Evolutionary conservation across 2,888 invertebrate species (phyloP).

Genomic region (Ophion costatus): DNA sequence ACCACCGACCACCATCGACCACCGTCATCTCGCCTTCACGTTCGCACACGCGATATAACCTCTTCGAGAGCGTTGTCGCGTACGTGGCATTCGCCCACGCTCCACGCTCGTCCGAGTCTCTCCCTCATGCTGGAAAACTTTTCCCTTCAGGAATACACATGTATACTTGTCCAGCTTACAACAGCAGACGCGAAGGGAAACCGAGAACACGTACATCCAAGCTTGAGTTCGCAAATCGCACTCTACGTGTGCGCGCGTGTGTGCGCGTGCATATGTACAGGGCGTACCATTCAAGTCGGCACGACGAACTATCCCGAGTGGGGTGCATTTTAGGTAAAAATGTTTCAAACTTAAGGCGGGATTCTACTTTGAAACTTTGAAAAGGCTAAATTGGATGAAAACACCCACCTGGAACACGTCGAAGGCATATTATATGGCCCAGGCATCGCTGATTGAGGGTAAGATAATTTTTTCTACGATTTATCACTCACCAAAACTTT

Average conservation of each 20-base stretch:
- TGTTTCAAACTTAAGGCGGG: too few species aligned
- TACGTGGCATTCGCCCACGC: conserved; percentile 32
- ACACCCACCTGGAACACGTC: too few species aligned
- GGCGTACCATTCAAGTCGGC: too few species aligned
- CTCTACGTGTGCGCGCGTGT: neutral
- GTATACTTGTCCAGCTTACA: conserved; percentile 1
- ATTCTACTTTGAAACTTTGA: too few species aligned
- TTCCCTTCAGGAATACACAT: conserved; percentile 44
- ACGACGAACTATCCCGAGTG: too few species aligned
- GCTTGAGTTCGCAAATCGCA: conserved; percentile 24
- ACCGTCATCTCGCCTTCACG: conserved; percentile 17
- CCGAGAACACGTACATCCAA: conserved; percentile 58
- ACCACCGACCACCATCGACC: too few species aligned
- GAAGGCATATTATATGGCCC: too few species aligned
- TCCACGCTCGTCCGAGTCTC: conserved; percentile 37
- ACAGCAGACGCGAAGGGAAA: conserved; percentile 39
- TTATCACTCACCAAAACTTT: too few species aligned
- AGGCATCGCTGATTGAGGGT: too few species aligned
- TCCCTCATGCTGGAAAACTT: conserved; percentile 42
- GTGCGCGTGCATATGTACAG: neutral
- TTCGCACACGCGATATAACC: conserved; percentile 22
- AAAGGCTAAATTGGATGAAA: too few species aligned
- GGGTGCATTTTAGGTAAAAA: too few species aligned
- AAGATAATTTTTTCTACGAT: too few species aligned
- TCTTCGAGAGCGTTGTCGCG: conserved; percentile 29